Conservation (phyloP, 23 tunicate genomes). For the Styela clava region DNA sequence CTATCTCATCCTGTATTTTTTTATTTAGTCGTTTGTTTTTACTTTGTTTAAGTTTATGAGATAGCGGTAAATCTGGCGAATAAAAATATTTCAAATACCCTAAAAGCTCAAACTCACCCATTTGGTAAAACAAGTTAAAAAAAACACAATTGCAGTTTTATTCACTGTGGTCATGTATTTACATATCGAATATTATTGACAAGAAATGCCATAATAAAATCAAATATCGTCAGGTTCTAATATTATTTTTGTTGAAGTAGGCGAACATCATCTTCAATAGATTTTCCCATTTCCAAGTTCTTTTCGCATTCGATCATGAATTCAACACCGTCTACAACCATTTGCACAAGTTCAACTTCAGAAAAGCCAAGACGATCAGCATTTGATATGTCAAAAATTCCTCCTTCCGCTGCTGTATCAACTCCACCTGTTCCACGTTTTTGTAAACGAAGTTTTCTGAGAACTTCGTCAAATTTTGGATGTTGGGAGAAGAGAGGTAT, state of each 20-base stretch:
- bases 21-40: too few relatives aligned
- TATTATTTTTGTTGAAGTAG: conserved; percentile 1
- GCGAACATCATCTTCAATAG: background rate
- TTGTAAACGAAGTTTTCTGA: conserved; percentile 86
- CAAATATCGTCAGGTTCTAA: background rate
- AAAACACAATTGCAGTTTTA: too few relatives aligned
- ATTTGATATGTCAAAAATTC: conserved; percentile 50
- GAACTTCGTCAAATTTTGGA: conserved; percentile 70
- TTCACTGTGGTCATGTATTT: background rate
- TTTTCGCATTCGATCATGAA: conserved; percentile 44
- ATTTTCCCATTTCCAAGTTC: conserved; percentile 28
- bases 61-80: too few relatives aligned
- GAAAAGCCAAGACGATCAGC: conserved; percentile 66
- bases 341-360: conserved; percentile 62
- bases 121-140: too few relatives aligned
- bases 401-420: conserved; percentile 54
- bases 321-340: conserved; percentile 63
- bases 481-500: conserved; percentile 67
- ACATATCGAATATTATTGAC: background rate
- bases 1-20: too few relatives aligned
- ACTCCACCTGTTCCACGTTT: conserved; percentile 96
- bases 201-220: background rate
- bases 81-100: too few relatives aligned
- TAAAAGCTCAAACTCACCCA: too few relatives aligned
- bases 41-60: too few relatives aligned